Evolutionary conservation across 2,888 invertebrate species (phyloP).

Genomic region (Eudasyphora cyanicolor): DNA sequence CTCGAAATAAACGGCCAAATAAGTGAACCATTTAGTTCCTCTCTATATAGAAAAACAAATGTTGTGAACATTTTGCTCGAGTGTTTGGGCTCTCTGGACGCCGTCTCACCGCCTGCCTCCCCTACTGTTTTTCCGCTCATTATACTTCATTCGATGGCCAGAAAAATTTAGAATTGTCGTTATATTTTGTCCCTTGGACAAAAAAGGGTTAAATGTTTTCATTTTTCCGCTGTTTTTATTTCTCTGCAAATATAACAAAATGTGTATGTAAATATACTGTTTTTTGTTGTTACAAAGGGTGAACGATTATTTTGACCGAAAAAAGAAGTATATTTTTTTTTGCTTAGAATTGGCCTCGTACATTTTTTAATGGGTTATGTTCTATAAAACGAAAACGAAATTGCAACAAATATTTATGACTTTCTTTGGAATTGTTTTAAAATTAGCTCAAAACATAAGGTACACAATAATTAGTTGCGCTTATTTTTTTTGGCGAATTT

Average conservation of each 20-base stretch:
- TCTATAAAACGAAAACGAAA: too few species aligned
- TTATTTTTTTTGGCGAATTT: conserved; percentile 42
- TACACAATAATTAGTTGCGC: conserved; percentile 56
- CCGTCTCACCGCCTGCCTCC: not conserved
- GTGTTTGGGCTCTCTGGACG: not conserved
- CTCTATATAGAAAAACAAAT: not conserved
- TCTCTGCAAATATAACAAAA: conserved; percentile 13
- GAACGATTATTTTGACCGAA: not conserved
- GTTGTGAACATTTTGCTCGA: not conserved
- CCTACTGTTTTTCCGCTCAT: not conserved
- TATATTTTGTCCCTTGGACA: not conserved
- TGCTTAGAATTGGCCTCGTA: not conserved
- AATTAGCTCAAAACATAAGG: not conserved
- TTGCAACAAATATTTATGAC: conserved; percentile 59
- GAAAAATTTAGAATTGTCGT: conserved; percentile 12
- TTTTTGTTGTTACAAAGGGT: not conserved
- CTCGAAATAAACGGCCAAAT: not conserved
- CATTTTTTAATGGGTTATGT: not conserved
- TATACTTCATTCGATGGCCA: not conserved
- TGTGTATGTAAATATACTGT: conserved; percentile 43
- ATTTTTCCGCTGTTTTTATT: conserved; percentile 58
- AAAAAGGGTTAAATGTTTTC: conserved; percentile 57
- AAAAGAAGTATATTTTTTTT: not conserved
- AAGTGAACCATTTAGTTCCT: not conserved
- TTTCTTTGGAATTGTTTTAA: conserved; percentile 44